These are phyloP conservation scores for Beris chalybata DNA, from an alignment of 2,888 invertebrate genomes.

Conservation along the genomic window DNA sequence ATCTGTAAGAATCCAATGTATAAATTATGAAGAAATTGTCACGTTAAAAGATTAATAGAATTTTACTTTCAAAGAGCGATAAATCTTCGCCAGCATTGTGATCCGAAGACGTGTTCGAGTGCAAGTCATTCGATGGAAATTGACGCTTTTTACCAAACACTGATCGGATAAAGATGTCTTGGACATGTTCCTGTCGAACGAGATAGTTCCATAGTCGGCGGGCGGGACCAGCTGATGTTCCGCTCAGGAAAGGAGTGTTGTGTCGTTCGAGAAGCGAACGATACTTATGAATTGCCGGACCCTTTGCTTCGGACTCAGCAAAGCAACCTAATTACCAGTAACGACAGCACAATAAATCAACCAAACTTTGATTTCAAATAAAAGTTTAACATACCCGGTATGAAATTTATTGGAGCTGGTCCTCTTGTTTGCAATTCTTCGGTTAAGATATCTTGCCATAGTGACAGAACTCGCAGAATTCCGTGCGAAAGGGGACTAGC, in stretches of 20 bases:
- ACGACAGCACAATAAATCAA: background rate
- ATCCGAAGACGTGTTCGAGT: constrained; percentile 38
- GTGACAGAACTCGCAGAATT: constrained; percentile 78
- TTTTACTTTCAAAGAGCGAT: constrained; percentile 22
- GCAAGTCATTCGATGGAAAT: constrained; percentile 12
- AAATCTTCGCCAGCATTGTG: constrained; percentile 35
- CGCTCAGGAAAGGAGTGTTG: constrained; percentile 90
- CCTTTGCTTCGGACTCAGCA: constrained; percentile 71
- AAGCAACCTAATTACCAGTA: constrained; percentile 66
- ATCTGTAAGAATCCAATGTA: constrained; percentile 27
- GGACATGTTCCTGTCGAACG: constrained; percentile 88
- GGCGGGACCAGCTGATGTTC: constrained; percentile 72
- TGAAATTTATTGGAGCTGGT: constrained; percentile 82
- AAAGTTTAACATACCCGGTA: constrained; percentile 60
- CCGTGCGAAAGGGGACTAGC: constrained; percentile 92
- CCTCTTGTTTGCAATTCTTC: constrained; percentile 75
- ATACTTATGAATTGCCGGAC: constrained; percentile 92
- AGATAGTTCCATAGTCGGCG: constrained; percentile 90
- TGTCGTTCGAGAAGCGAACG: constrained; percentile 86
- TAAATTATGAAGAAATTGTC: background rate
- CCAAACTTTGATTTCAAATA: background rate
- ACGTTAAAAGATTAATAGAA: background rate
- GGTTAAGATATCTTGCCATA: constrained; percentile 84
- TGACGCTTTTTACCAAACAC: constrained; percentile 81
- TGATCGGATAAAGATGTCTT: constrained; percentile 92